Evolutionary conservation across 1,140 invertebrate species (phyloP), one percentile per base, ranked within the genome.

Genomic region (Anoplophora glabripennis): DNA sequence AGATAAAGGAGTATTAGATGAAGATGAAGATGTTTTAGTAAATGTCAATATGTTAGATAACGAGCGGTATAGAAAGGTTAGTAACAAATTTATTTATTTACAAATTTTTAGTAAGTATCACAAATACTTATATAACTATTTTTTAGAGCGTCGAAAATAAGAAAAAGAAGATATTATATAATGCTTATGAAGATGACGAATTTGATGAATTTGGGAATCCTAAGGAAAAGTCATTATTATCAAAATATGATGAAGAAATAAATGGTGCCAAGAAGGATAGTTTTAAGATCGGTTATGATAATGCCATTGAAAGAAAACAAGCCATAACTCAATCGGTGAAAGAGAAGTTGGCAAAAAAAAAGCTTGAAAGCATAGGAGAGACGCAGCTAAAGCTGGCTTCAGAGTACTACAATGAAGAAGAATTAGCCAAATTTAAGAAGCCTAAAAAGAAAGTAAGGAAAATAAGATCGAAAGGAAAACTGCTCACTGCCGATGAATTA

Each of bases 171-270:
- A 85, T 81, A 41, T 83, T 83, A 34, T 94, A 89, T 68, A 86
- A 89, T 72, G 90, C 91, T 2, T 96, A 93, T 72, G 92, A 96
- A 74, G 89, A 93, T 34, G 86, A 89, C 66, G 88, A 94, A 69
- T 85, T 85, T 51, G 92, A 95, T 77, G 87, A 93, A 68, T 84
- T 85, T 73, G 92, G 92, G 53, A 83, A 89, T 72, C 79, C 87
- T 64, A 78, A 83, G 76, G 68, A 86, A 73, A 81, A 87, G 78
- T 72, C 83, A 70, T 72, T 96, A 14, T 81, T 99, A 7, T 79
- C 86, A 57, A 98, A 99, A 80, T 99, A 99, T 77, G 94, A 99
- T 77, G 95, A 98, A 72, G 94, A 98, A 77, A 89, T 99, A 41
- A 86, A 90, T 44, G 93, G 92, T 1, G 78, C 79, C 47, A 88